phyloP scores from a whole-genome alignment of 2,113 vertebrate genomes.

The Alectura lathami region DNA sequence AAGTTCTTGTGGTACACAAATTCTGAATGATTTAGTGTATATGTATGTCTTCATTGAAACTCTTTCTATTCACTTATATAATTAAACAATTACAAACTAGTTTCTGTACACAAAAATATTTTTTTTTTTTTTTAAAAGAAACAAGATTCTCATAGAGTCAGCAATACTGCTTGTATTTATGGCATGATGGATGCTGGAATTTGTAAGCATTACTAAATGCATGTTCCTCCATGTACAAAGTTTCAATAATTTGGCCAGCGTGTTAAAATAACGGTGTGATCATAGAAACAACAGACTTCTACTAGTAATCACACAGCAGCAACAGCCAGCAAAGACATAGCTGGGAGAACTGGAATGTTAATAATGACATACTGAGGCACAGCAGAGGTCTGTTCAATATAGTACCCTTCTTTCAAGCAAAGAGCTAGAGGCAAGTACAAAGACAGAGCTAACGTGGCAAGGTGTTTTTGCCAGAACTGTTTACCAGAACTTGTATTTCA shows the following conservation, averaged over 20 bases:
- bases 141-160: background rate
- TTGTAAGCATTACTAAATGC: background rate
- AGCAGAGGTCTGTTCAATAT: background rate
- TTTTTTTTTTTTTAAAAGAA: background rate
- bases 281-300: background rate
- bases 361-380: background rate
- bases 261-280: background rate
- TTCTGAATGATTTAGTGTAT: background rate
- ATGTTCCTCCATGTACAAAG: rapidly evolving
- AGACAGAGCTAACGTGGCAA: rapidly evolving
- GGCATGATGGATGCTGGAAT: too few species aligned
- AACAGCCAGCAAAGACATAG: background rate
- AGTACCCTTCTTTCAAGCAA: background rate
- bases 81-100: background rate
- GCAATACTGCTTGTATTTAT: background rate
- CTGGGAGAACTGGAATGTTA: background rate
- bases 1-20: background rate
- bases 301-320: background rate
- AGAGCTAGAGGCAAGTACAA: rapidly evolving
- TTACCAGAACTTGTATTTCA: background rate
- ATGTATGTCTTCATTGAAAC: background rate
- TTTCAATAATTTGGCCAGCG: background rate
- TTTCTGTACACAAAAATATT: background rate
- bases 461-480: background rate
- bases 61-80: background rate